phyloP scores from a whole-genome alignment of 2,888 invertebrate genomes.

The Eupithecia exiguata region DNA sequence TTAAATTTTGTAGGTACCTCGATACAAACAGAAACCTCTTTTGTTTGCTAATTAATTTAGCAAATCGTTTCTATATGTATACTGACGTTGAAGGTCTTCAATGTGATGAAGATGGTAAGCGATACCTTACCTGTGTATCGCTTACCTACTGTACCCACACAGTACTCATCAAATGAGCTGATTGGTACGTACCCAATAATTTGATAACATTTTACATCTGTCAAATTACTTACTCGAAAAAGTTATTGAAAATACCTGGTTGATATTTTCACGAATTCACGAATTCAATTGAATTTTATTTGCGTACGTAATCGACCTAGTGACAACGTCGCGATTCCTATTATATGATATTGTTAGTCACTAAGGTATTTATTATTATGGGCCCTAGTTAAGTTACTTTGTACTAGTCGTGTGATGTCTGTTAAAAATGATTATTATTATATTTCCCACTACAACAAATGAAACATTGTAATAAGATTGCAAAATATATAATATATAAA shows the following conservation, averaged over 20 bases:
- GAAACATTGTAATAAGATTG: too few relatives aligned
- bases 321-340: too few relatives aligned
- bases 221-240: background rate
- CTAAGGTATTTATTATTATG: too few relatives aligned
- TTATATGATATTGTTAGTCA: too few relatives aligned
- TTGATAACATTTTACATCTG: background rate
- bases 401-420: too few relatives aligned
- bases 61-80: slow-evolving; percentile 49
- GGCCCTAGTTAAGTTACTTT: too few relatives aligned
- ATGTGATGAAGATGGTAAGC: background rate
- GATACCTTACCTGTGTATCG: background rate
- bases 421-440: background rate
- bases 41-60: slow-evolving; percentile 68
- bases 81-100: background rate
- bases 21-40: slow-evolving; percentile 66
- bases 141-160: background rate
- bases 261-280: too few relatives aligned
- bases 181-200: background rate
- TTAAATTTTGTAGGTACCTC: slow-evolving; percentile 73
- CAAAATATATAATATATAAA: too few relatives aligned
- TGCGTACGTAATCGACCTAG: too few relatives aligned
- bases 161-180: background rate
- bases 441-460: background rate
- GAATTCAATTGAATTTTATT: too few relatives aligned
- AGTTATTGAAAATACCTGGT: background rate